Conservation (phyloP, 2,797 vertebrate genomes). For the Myotis planiceps region DNA sequence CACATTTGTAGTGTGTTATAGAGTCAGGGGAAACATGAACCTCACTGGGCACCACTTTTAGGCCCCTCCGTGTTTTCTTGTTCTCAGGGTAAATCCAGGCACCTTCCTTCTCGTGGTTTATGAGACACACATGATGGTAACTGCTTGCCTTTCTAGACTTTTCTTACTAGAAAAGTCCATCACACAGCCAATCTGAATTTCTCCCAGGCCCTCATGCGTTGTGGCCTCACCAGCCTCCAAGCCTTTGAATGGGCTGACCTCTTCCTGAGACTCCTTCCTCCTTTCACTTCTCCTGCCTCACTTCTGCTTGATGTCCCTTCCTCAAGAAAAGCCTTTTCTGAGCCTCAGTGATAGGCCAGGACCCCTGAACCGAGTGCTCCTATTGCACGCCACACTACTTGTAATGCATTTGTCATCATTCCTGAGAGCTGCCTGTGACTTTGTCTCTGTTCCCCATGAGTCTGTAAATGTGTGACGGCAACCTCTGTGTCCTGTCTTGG, state of each 20-base stretch:
- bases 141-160: not conserved
- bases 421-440: not conserved
- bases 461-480: too few species aligned
- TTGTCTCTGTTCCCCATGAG: not conserved
- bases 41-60: not conserved
- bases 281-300: too few species aligned
- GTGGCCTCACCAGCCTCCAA: not conserved
- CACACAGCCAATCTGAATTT: not conserved
- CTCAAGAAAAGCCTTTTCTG: not conserved
- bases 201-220: not conserved
- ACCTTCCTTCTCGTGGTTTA: too few species aligned
- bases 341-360: not conserved
- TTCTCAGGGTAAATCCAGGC: not conserved
- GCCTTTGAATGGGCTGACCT: not conserved
- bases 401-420: not conserved
- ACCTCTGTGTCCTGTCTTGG: not conserved
- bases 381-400: not conserved
- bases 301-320: not conserved
- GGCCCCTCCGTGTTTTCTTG: not conserved
- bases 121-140: not conserved
- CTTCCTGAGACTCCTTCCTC: not conserved
- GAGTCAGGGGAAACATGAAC: not conserved
- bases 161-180: not conserved
- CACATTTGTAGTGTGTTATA: accelerated
- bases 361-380: not conserved